A percentile compares a stretch with the other conserved stretches of the same genome.
phyloP scores from a whole-genome alignment of 2,888 invertebrate genomes.

The Synanthedon tipuliformis region DNA sequence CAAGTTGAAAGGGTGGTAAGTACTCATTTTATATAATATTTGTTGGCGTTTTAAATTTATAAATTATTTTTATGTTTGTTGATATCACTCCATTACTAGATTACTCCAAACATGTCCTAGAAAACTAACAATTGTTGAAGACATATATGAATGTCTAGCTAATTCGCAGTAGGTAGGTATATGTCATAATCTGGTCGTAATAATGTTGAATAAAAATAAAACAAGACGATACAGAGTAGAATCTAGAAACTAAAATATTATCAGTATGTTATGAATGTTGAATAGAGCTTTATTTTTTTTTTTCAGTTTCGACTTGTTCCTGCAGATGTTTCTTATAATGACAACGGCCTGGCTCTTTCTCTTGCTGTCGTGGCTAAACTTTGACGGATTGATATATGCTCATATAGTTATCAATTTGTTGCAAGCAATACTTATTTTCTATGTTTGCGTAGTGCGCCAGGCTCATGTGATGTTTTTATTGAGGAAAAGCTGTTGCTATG shows the following conservation, averaged over 20 bases:
- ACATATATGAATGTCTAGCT: no score
- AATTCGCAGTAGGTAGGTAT: no score
- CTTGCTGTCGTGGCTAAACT: constrained; percentile 79
- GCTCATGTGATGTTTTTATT: constrained; percentile 83
- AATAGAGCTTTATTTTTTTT: constrained; percentile 14
- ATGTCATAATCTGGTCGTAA: no score
- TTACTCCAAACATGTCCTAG: no score
- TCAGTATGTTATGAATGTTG: not conserved
- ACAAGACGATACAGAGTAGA: no score
- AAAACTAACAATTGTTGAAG: no score
- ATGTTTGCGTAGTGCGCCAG: constrained; percentile 82
- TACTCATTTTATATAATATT: constrained; percentile 5
- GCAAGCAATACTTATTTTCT: constrained; percentile 79
- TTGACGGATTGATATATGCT: constrained; percentile 78
- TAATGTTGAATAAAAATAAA: not conserved
- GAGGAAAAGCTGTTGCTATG: constrained; percentile 83
- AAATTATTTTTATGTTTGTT: no score
- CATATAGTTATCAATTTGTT: constrained; percentile 82
- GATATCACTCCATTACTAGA: not conserved
- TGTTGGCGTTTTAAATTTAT: not conserved
- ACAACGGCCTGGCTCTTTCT: constrained; percentile 82
- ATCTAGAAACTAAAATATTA: not conserved
- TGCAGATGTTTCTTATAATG: constrained; percentile 81
- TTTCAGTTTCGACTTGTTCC: constrained; percentile 83
- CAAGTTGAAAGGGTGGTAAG: constrained; percentile 84